phyloP scores from a whole-genome alignment of 2,888 invertebrate species.

The Rhorus exstirpatorius region DNA sequence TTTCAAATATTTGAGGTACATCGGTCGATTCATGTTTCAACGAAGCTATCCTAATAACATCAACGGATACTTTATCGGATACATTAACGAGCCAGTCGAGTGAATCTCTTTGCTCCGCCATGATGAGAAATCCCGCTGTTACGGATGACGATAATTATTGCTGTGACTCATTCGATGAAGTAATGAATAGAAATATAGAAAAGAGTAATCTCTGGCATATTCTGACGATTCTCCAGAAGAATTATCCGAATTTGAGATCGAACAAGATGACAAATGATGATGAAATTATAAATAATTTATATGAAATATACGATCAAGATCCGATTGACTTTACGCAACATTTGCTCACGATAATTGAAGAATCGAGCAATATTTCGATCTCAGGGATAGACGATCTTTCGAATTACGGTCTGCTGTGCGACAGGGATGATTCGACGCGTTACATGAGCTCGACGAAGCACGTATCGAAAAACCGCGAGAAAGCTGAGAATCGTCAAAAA shows the following conservation, averaged over 20 bases:
- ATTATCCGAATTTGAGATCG: background rate
- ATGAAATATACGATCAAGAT: background rate
- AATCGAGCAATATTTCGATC: constrained; percentile 1
- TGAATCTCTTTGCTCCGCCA: background rate
- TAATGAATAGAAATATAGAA: background rate
- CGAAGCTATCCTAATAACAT: constrained; percentile 17
- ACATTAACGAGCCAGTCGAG: background rate
- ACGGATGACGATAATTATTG: background rate
- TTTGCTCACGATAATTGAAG: no score
- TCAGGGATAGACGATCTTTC: background rate
- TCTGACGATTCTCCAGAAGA: constrained; percentile 1
- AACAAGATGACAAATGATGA: background rate
- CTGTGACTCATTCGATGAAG: background rate
- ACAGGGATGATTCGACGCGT: no score
- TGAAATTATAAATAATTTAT: constrained; percentile 14
- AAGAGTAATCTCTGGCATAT: constrained; percentile 28
- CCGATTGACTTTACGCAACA: constrained; percentile 32
- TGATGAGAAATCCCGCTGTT: no score
- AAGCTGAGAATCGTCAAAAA: no score
- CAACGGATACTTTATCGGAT: background rate
- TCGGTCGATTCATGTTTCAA: constrained; percentile 21
- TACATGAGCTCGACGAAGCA: no score
- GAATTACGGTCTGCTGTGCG: no score
- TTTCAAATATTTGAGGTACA: background rate
- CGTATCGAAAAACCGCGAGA: no score